Percentiles rank a stretch among this genome's conserved stretches.
phyloP scores from a whole-genome alignment of 92 coral and sea anemone genomes.

The Hydrozoanthus gracilis region DNA sequence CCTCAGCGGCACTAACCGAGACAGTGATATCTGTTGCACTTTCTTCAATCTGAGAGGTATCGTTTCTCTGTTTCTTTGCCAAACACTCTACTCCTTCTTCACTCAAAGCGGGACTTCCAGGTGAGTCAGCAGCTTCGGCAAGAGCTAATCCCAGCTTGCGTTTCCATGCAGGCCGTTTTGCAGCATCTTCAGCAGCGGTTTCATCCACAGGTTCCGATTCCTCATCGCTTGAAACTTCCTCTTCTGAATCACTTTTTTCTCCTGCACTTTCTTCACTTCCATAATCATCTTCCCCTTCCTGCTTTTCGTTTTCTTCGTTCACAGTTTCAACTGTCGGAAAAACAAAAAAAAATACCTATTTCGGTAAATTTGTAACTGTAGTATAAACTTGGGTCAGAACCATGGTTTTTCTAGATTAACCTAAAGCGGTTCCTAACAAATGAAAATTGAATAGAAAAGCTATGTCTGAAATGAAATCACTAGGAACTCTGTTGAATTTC shows the following conservation, averaged over 20 bases:
- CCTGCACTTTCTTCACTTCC: conserved; percentile 79
- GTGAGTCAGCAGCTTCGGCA: conserved; percentile 26
- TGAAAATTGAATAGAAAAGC: too few relatives aligned
- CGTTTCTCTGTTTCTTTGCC: conserved; percentile 25
- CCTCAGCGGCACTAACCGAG: conserved; percentile 46
- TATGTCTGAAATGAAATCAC: too few relatives aligned
- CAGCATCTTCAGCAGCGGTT: conserved; percentile 17
- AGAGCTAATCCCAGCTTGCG: conserved; percentile 30
- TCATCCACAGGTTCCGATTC: conserved; percentile 57
- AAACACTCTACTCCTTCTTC: conserved; percentile 24
- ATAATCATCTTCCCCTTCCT: conserved; percentile 74
- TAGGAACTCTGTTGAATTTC: too few relatives aligned
- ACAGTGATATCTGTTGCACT: conserved; percentile 9
- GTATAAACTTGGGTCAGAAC: background rate
- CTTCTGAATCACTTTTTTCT: conserved; percentile 71
- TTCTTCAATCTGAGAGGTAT: background rate
- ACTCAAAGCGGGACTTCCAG: conserved; percentile 45
- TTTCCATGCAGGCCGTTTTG: conserved; percentile 32
- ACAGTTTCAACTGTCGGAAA: conserved; percentile 5
- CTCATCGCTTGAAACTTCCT: conserved; percentile 65
- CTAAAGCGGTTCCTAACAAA: too few relatives aligned
- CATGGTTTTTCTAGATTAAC: too few relatives aligned
- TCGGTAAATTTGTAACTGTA: background rate
- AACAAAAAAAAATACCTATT: background rate
- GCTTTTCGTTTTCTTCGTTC: conserved; percentile 56